Evolutionary conservation across 2,888 invertebrate species (phyloP).

Genomic region (Lasioglossum figueresi): DNA sequence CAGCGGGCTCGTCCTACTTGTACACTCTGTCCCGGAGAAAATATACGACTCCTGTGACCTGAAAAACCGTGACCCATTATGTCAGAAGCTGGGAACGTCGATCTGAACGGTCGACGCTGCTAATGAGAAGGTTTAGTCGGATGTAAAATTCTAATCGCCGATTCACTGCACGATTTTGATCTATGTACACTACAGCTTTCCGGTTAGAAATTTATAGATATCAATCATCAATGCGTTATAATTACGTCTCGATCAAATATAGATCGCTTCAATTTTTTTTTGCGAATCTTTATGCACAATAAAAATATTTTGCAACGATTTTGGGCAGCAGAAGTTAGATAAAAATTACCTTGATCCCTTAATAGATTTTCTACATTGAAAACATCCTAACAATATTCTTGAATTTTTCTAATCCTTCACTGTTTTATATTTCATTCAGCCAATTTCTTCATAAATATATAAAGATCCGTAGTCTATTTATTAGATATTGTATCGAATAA

Average conservation of each 20-base stretch:
- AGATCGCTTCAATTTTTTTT: not conserved
- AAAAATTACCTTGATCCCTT: too few species aligned
- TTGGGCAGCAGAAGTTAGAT: too few species aligned
- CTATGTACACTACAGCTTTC: not conserved
- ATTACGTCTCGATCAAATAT: not conserved
- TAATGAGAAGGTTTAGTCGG: not conserved
- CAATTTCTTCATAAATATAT: too few species aligned
- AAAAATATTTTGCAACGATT: too few species aligned
- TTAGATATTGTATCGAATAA: too few species aligned
- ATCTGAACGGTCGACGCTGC: not conserved
- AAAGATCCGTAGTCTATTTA: too few species aligned
- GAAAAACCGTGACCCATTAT: not conserved
- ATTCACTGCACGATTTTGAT: not conserved
- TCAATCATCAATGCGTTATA: not conserved
- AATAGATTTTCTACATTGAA: too few species aligned
- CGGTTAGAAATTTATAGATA: not conserved
- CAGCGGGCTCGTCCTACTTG: slow-evolving; percentile 19
- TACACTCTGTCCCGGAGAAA: not conserved
- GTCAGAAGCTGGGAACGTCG: not conserved
- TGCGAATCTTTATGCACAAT: too few species aligned
- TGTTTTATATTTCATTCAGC: too few species aligned
- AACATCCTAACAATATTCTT: too few species aligned
- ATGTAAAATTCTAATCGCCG: not conserved
- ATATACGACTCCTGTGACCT: not conserved
- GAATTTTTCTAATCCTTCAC: too few species aligned